Conservation (phyloP, 2,113 vertebrate species). For the Holacanthus passer region DNA sequence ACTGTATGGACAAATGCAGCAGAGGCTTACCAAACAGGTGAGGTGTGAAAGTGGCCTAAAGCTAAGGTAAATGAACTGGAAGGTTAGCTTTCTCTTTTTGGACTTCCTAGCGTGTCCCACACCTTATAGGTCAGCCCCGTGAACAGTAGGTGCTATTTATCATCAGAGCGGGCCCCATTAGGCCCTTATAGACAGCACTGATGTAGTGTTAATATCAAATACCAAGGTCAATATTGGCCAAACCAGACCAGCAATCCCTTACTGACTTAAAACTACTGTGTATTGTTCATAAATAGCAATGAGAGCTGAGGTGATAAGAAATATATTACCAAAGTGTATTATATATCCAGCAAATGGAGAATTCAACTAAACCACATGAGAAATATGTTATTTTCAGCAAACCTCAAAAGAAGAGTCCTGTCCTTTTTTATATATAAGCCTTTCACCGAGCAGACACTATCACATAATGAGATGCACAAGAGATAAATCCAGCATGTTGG, state of each 20-base stretch:
- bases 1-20: neutral
- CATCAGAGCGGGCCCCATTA: slow-evolving; percentile 25
- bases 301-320: slow-evolving; percentile 15
- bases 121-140: slow-evolving; percentile 35
- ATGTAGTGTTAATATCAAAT: slow-evolving; percentile 33
- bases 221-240: slow-evolving; percentile 37
- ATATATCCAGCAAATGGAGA: slow-evolving; percentile 1
- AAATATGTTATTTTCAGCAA: neutral
- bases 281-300: neutral
- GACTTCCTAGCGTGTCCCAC: slow-evolving; percentile 22
- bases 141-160: slow-evolving; percentile 42
- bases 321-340: neutral
- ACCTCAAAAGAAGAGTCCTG: neutral
- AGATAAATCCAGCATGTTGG: slow-evolving; percentile 20
- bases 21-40: neutral
- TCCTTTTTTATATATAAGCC: neutral
- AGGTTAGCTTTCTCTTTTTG: slow-evolving; percentile 9
- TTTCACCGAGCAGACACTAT: neutral
- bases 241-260: neutral
- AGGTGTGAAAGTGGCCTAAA: slow-evolving; percentile 17
- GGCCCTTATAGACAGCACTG: slow-evolving; percentile 26
- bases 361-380: neutral
- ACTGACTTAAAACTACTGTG: slow-evolving; percentile 5
- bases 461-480: slow-evolving; percentile 13
- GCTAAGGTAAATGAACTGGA: slow-evolving; percentile 44